These are phyloP conservation scores for Pholis gunnellus DNA, from an alignment of 2,113 vertebrate genomes.

Conservation along the genomic window DNA sequence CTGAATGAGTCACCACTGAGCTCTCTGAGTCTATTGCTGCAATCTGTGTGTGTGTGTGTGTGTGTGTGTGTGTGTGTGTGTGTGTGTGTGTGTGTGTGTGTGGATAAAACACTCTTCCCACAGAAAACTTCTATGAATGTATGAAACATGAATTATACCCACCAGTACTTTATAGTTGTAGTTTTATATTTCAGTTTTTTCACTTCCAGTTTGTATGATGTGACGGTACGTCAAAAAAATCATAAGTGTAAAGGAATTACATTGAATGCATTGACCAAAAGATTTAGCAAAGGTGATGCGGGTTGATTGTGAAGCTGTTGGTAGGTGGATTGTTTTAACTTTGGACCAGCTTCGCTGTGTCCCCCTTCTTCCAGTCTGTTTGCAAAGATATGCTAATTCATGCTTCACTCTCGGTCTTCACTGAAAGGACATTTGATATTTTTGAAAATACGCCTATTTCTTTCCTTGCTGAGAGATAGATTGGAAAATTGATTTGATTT, in stretches of 20 bases:
- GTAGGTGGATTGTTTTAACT: not conserved
- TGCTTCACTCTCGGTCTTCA: not conserved
- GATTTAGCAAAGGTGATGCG: not conserved
- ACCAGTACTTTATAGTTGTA: not conserved
- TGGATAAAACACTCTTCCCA: not conserved
- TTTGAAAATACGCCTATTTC: too few species aligned
- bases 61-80: constrained; percentile 8
- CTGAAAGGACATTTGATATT: not conserved
- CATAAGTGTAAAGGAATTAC: too few species aligned
- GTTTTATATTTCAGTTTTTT: not conserved
- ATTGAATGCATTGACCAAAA: not conserved
- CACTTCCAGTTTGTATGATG: not conserved
- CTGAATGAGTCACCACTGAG: constrained; percentile 35
- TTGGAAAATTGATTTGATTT: too few species aligned
- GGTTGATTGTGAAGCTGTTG: not conserved
- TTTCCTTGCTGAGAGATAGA: too few species aligned
- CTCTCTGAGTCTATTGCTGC: constrained; percentile 5
- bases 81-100: not conserved
- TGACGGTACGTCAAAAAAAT: not conserved
- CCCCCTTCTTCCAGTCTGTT: not conserved
- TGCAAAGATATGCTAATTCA: not conserved
- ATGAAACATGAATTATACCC: not conserved
- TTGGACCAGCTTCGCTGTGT: not conserved
- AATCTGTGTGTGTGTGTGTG: not conserved
- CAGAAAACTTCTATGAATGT: not conserved